Conservation (phyloP, 2,113 vertebrate genomes). For the Tyto alba region DNA sequence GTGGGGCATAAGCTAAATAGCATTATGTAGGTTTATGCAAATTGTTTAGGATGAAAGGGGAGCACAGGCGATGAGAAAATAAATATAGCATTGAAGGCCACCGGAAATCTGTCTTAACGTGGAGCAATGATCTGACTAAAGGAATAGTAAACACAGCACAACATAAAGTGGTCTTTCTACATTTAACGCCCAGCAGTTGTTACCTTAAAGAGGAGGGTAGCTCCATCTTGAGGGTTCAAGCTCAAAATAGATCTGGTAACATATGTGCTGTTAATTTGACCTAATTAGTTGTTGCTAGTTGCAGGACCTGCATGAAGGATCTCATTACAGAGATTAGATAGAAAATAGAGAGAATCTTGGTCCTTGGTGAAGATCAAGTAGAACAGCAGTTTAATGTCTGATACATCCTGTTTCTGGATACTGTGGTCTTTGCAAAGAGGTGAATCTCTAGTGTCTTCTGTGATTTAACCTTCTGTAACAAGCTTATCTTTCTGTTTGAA, state of each 20-base stretch:
- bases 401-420: not conserved
- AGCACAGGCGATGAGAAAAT: constrained; percentile 3
- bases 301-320: constrained; percentile 38
- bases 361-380: not conserved
- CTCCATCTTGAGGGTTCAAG: constrained; percentile 10
- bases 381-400: not conserved
- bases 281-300: constrained; percentile 50
- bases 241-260: constrained; percentile 40
- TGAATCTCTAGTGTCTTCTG: not conserved
- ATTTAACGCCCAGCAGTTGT: not conserved
- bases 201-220: not conserved
- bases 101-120: not conserved
- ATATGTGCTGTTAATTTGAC: constrained; percentile 58
- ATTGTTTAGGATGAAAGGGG: constrained; percentile 20
- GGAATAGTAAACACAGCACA: not conserved
- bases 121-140: not conserved
- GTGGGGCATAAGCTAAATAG: constrained; percentile 44
- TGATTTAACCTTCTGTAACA: not conserved
- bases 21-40: constrained; percentile 62
- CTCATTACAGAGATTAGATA: constrained; percentile 39
- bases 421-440: not conserved
- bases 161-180: not conserved
- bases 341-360: not conserved
- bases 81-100: not conserved
- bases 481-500: not conserved